phyloP scores from a whole-genome alignment of 2,113 vertebrate species.

The Dinomys branickii region DNA sequence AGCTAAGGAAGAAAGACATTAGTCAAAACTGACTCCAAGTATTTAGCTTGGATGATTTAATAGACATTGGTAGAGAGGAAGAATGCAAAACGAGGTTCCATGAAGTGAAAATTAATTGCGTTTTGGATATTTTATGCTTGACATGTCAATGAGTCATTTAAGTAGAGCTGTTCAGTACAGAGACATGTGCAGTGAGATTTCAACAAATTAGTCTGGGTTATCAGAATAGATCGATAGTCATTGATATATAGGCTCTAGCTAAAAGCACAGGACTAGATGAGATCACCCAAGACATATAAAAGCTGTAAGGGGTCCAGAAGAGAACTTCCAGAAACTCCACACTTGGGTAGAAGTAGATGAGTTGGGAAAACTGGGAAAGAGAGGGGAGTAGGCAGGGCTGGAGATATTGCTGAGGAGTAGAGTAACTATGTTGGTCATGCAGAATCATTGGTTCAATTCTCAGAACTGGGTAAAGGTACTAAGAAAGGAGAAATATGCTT shows the following conservation, averaged over 20 bases:
- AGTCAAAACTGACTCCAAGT: slow-evolving; percentile 39
- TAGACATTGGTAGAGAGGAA: slow-evolving; percentile 16
- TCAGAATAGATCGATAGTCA: slow-evolving; percentile 7
- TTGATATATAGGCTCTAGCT: background rate
- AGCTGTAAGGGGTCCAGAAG: background rate
- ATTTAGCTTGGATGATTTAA: slow-evolving; percentile 50
- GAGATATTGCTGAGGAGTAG: background rate
- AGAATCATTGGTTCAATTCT: background rate
- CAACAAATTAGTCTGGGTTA: slow-evolving; percentile 10
- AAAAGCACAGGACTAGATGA: background rate
- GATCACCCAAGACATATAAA: background rate
- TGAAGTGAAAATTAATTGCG: slow-evolving; percentile 22
- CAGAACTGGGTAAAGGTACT: background rate
- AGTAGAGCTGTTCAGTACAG: background rate
- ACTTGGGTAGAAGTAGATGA: background rate
- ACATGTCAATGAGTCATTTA: background rate
- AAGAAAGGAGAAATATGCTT: background rate
- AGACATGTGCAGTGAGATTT: background rate
- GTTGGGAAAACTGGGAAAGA: background rate
- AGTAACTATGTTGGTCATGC: background rate
- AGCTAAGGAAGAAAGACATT: slow-evolving; percentile 21
- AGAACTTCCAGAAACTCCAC: background rate
- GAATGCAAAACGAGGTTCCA: background rate
- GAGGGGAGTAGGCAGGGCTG: too few species aligned
- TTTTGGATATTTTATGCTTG: slow-evolving; percentile 30